Base-by-base conservation (phyloP, 2,888 invertebrate genomes). In the Muscina levida region DNA sequence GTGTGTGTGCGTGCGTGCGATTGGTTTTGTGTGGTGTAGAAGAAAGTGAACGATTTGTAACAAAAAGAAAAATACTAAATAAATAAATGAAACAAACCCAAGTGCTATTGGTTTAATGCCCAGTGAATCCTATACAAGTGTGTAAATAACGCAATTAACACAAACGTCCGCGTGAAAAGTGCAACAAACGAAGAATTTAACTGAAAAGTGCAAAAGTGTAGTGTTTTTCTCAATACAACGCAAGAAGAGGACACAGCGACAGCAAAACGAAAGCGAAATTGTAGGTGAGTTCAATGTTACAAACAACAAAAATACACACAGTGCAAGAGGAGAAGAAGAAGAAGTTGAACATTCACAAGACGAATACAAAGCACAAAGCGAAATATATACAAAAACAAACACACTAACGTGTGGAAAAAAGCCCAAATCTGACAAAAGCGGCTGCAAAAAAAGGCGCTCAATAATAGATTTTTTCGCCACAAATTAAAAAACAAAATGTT, bases 331-430 rank as follows among this genome's bases (percentile, higher is more conserved):
- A 8, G 44, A 44, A 44, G n/a, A 44, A n/a, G 10, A 44, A 44
- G 11, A 44, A 44, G 44, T 13, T 24, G 53, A 44, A 44, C 44
- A 44, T 13, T 19, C 48, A 42, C 42, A 42, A 42, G n/a, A 42
- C 42, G 42, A 42, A 8, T 4, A 8, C 10, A 8, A 42, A 8
- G 42, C 10, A 39, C 13, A 65, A n/a, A 48, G 26, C 39, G 11
- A 71, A 76, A 67, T 39, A 48, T 56, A 70, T 67, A 59, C 70
- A 80, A 80, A 79, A 79, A 79, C 65, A 72, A 72, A 79, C 74
- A 75, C 46, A 75, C 66, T 70, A 72, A 66, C 76, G 31, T 62
- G 42, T 42, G 44, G 11, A n/a, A 44, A 13, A 13, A 4, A 1
- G 13, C 56, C 11, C 22, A 67, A n/a, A n/a, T n/a, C 31, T 37